phyloP scores from a whole-genome alignment of 2,113 vertebrate genomes.

The Platysteira castanea region DNA sequence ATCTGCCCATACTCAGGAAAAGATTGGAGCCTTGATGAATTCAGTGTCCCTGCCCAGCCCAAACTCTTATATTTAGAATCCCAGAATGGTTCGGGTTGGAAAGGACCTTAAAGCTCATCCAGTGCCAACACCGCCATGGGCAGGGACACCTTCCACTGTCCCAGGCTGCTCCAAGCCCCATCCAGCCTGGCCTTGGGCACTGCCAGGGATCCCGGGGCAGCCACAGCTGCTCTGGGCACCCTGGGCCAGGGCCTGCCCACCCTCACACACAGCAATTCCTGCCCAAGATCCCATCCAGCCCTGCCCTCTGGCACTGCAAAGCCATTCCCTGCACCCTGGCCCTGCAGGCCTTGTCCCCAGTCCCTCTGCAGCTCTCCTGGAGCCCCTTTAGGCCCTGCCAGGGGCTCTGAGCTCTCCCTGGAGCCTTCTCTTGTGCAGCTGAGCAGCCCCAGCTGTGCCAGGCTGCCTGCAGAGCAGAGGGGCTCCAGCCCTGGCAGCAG shows the following conservation, averaged over 20 bases:
- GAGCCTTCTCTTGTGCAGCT: background rate
- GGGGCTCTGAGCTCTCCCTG: background rate
- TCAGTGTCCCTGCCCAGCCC: background rate
- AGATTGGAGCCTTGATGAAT: accelerated
- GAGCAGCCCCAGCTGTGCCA: background rate
- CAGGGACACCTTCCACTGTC: background rate
- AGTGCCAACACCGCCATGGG: accelerated
- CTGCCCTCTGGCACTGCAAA: background rate
- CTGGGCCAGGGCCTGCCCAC: background rate
- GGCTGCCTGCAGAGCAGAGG: background rate
- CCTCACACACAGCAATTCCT: background rate
- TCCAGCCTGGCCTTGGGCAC: background rate
- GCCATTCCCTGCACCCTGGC: background rate
- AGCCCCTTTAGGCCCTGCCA: background rate
- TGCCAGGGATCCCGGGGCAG: background rate
- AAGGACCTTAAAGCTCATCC: accelerated
- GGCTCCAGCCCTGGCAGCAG: background rate
- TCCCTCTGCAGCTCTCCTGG: background rate
- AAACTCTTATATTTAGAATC: background rate
- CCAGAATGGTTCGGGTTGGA: background rate
- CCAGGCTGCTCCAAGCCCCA: accelerated
- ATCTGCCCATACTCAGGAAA: background rate
- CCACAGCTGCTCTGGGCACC: background rate
- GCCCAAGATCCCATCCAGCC: background rate
- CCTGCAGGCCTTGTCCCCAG: background rate